phyloP scores from a whole-genome alignment of 1,140 invertebrate species.

The Bilobella aurantiaca region DNA sequence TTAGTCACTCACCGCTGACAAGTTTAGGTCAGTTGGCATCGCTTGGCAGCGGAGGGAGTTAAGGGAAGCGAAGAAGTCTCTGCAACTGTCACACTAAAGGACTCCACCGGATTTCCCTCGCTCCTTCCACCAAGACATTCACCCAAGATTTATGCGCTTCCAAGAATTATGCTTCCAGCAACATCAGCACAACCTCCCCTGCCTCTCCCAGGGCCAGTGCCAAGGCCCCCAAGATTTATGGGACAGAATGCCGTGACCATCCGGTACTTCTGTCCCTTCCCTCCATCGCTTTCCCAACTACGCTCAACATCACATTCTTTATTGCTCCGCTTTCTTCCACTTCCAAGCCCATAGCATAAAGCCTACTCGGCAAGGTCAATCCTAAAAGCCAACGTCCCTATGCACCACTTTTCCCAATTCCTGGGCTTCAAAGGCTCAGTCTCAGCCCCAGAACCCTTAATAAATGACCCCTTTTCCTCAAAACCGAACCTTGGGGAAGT shows the following conservation, averaged over 20 bases:
- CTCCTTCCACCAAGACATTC: not conserved
- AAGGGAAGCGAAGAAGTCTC: not conserved
- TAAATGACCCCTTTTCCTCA: too few relatives aligned
- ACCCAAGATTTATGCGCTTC: slow-evolving; percentile 10
- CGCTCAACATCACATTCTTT: too few relatives aligned
- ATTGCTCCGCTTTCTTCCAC: not conserved
- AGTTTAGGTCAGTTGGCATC: not conserved
- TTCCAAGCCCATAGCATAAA: not conserved
- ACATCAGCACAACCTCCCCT: not conserved
- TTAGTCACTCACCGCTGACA: slow-evolving; percentile 5
- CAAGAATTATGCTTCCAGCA: slow-evolving; percentile 2
- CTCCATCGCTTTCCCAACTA: slow-evolving; percentile 5
- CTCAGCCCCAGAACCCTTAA: too few relatives aligned
- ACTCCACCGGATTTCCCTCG: not conserved
- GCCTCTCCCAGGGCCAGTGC: not conserved
- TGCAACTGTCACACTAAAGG: slow-evolving; percentile 3
- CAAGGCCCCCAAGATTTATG: slow-evolving; percentile 21
- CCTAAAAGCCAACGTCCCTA: not conserved
- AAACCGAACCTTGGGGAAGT: too few relatives aligned
- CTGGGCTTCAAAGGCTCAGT: not conserved
- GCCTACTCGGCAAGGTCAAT: not conserved
- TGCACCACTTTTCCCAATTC: not conserved
- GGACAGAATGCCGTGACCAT: slow-evolving; percentile 27
- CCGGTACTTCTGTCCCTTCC: slow-evolving; percentile 7
- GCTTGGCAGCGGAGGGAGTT: not conserved